Base-by-base conservation (phyloP, 2,888 invertebrate genomes). In the Protophormia terraenovae region DNA sequence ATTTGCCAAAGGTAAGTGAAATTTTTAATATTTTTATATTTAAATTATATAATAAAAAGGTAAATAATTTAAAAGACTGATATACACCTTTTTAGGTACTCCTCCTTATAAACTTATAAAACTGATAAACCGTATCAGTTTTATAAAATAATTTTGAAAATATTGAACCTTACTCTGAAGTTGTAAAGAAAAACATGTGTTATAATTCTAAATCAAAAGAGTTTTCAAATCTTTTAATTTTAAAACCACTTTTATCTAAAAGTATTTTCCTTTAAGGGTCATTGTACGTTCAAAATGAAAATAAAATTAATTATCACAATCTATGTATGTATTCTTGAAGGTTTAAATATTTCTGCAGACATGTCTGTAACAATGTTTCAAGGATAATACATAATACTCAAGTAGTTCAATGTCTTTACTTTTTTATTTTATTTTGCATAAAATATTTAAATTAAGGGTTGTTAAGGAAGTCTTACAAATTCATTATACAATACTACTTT, bases 1-100 rank as follows among this genome's bases (percentile, higher is more conserved):
- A 99, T 94, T 95, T 99, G 93, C 99, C 99, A 88, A 98, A 98
- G 96, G 99, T 99, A 94, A 78, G 69, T 24, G 3, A 0, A 8
- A 19, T n/a, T 29, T 58, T 3, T 41, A 41, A n/a, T n/a, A n/a
- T n/a, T n/a, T n/a, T n/a, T n/a, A n/a, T n/a, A n/a, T n/a, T n/a
- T n/a, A n/a, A n/a, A n/a, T n/a, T n/a, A n/a, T n/a, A n/a, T n/a
- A n/a, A n/a, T n/a, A n/a, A n/a, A n/a, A n/a, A n/a, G n/a, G n/a
- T n/a, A n/a, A n/a, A n/a, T n/a, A n/a, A n/a, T n/a, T n/a, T n/a
- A n/a, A n/a, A n/a, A n/a, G n/a, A n/a, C n/a, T n/a, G n/a, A n/a
- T n/a, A n/a, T n/a, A n/a, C n/a, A n/a, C n/a, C n/a, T n/a, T n/a
- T n/a, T n/a, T n/a, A n/a, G n/a, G n/a, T n/a, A n/a, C n/a, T n/a